phyloP scores from a whole-genome alignment of 2,797 vertebrate species.

The Emys orbicularis region DNA sequence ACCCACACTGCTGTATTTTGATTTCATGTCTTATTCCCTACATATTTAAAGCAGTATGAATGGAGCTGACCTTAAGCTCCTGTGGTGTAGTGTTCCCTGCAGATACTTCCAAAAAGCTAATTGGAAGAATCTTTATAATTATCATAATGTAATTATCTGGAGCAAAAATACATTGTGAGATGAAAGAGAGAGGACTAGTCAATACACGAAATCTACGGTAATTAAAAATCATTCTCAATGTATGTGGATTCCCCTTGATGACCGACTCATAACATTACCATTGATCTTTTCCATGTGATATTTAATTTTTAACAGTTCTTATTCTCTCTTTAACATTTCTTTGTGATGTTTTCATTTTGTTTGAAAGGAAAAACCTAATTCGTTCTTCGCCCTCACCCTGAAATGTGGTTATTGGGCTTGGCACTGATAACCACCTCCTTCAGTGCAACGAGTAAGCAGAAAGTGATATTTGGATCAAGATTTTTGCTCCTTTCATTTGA shows the following conservation, averaged over 20 bases:
- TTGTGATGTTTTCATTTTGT: neutral
- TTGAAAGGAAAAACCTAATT: neutral
- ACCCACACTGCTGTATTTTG: neutral
- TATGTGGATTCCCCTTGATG: conserved; percentile 38
- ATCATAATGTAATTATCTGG: conserved; percentile 56
- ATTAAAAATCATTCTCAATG: conserved; percentile 36
- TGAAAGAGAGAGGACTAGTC: conserved; percentile 23
- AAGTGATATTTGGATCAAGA: neutral
- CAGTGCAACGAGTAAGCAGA: neutral
- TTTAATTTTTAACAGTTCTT: neutral
- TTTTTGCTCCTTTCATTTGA: neutral
- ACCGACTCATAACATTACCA: neutral
- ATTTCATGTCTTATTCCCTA: neutral
- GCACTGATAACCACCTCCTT: neutral
- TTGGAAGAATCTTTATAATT: conserved; percentile 47
- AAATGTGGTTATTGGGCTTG: neutral
- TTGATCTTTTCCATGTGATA: neutral
- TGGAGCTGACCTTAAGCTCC: neutral
- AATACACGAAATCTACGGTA: conserved; percentile 47
- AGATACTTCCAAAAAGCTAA: conserved; percentile 18
- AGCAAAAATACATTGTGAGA: conserved; percentile 42
- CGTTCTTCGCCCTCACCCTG: neutral
- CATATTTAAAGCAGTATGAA: neutral
- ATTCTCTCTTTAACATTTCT: neutral
- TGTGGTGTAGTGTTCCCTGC: conserved; percentile 7